Evolutionary conservation across 2,888 invertebrate genomes (phyloP).

Genomic region (Scaptomyza polygonia): DNA sequence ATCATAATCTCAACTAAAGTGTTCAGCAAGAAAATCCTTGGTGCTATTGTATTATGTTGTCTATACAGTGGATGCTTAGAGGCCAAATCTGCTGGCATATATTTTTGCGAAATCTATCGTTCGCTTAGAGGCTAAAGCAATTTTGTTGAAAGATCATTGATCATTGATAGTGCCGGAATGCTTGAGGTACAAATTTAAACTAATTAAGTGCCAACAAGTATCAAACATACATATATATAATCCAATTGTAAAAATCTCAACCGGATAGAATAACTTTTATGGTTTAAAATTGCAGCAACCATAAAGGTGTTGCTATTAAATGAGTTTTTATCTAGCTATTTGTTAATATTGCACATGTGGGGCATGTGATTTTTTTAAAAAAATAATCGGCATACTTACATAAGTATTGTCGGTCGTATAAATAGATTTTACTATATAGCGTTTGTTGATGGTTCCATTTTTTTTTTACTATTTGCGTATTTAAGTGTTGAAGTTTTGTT

Average conservation of each 20-base stretch:
- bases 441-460: constrained; percentile 1
- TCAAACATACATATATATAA: background rate
- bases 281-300: background rate
- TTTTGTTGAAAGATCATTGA: constrained; percentile 4
- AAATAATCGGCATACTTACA: constrained; percentile 4
- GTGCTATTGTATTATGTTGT: background rate
- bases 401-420: background rate
- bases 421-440: background rate
- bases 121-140: constrained; percentile 9
- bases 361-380: background rate
- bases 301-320: background rate
- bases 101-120: constrained; percentile 4
- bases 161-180: background rate
- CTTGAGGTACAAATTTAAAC: constrained; percentile 1
- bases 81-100: constrained; percentile 4
- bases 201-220: background rate
- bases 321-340: background rate
- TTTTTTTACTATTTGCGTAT: constrained; percentile 1
- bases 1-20: background rate
- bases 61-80: background rate
- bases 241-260: background rate
- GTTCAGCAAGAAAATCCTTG: too few relatives aligned
- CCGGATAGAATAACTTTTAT: background rate
- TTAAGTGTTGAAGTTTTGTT: background rate
- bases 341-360: background rate